Evolutionary conservation across 2,113 vertebrate species (phyloP), one percentile per base, ranked within the genome.

Genomic region (Tiliqua scincoides): DNA sequence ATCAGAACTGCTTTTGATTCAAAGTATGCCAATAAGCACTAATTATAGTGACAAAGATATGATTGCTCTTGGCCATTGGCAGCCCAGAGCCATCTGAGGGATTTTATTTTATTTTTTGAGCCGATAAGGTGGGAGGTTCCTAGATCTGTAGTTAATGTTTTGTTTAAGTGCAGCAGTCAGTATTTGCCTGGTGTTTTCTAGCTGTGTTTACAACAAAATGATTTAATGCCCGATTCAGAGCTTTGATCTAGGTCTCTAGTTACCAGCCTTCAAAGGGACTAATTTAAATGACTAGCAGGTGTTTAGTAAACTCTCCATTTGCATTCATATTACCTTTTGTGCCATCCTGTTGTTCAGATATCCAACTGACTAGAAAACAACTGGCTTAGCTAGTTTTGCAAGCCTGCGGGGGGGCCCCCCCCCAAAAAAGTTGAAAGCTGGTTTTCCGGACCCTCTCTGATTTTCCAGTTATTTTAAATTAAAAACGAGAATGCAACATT

Each of bases 21-120:
- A 89, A 87, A 81, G 65, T 79, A 75, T 74, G 80, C 82, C 92
- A 90, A 91, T 93, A 91, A 90, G 78, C 84, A 48, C 74, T 92
- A 93, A 93, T 93, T 85, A 82, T 0, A 0, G 62, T 67, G 80
- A 74, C 62, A 35, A 67, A 63, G 57, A 43, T 82, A 84, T 40
- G 84, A 75, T 81, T 86, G 79, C 82, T 85, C 85, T 85, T 32
- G 48, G 88, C 85, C 40, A 43, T 67, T 86, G 82, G 71, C 85
- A 68, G 68, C 82, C 43, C 18, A 0, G 14, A 2, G 9, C 27
- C 40, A n/a, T 27, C 32, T 12, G 21, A 40, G 18, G 52, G 73
- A n/a, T 2, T 0, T n/a, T 30, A 12, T 57, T 57, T 15, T 57
- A 7, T 57, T 52, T 61, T 88, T 11, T 65, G 30, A 0, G 30